Conservation (phyloP, 1,140 invertebrate species). For the Aradophagus sp. region DNA sequence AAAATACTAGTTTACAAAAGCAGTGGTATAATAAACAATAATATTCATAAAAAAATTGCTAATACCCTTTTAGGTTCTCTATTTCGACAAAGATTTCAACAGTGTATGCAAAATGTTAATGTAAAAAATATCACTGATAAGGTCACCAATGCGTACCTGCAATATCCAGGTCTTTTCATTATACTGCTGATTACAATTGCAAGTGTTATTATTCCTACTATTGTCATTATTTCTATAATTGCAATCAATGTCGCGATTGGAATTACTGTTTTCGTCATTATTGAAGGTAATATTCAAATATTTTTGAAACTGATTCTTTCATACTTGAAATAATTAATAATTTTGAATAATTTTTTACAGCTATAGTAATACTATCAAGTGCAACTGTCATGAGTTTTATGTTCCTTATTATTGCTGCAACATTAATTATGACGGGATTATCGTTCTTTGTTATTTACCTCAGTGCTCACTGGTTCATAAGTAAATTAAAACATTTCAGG, state of each 20-base stretch:
- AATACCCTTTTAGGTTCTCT: slow-evolving; percentile 19
- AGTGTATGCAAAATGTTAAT: slow-evolving; percentile 4
- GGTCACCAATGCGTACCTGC: background rate
- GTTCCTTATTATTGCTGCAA: slow-evolving; percentile 11
- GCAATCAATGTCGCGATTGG: slow-evolving; percentile 40
- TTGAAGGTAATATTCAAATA: slow-evolving; percentile 52
- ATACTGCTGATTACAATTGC: slow-evolving; percentile 21
- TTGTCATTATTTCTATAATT: slow-evolving; percentile 39
- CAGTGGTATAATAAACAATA: too few relatives aligned
- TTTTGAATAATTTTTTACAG: slow-evolving; percentile 6
- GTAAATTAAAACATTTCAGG: slow-evolving; percentile 8
- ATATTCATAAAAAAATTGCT: too few relatives aligned
- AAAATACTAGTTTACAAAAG: too few relatives aligned
- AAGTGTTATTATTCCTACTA: slow-evolving; percentile 30
- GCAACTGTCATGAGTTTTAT: slow-evolving; percentile 22
- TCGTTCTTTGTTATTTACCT: slow-evolving; percentile 16
- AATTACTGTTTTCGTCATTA: slow-evolving; percentile 53
- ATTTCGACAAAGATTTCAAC: slow-evolving; percentile 11
- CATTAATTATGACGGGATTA: slow-evolving; percentile 10
- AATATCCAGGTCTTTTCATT: slow-evolving; percentile 12
- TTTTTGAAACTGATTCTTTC: too few relatives aligned
- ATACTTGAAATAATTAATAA: too few relatives aligned
- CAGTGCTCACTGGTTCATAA: slow-evolving; percentile 8
- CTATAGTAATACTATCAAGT: slow-evolving; percentile 20
- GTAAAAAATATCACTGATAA: background rate